Evolutionary conservation across 2,797 vertebrate species (phyloP), one percentile per base, ranked within the genome.

Genomic region (Poecile montanus): DNA sequence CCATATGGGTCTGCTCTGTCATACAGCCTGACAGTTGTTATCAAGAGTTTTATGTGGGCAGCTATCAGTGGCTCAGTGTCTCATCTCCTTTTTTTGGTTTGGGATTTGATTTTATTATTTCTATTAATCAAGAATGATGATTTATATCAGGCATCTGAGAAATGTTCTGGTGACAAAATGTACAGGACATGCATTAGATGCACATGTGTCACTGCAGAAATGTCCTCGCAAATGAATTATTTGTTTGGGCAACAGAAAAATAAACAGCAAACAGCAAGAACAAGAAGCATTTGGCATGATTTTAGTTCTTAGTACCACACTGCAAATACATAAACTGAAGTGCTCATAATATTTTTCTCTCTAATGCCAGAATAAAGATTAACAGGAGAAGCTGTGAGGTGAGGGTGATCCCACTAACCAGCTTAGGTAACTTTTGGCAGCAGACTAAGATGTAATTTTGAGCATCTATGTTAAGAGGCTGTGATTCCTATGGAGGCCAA

Each of bases 41-140:
- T 50, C 77, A 36, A 45, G 54, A n/a, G 27, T 38, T 88, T 89
- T 27, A 61, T 71, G 88, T 77, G 80, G 83, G 94, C 57, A 93
- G 50, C 44, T 58, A 57, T 84, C 61, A 93, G 73, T 17, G 21
- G 21, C 38, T 79, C 88, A 91, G 89, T 90, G 88, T 94, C 95
- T 92, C 92, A 54, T 85, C 95, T 95, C 88, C 93, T 85, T 96
- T 88, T 88, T 96, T 90, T 95, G 93, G 77, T 91, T 85, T 86
- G 65, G 76, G 95, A 95, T 72, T 87, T 91, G 22, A 75, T 76
- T 71, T 58, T 72, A 85, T 85, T 93, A 74, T 91, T 88, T 89
- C 67, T 86, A 82, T 88, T 92, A 92, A 88, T 88, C 81, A 62
- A 84, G 45, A 74, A 84, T 84, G 78, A 95, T 85, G 78, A 95